Conservation (phyloP, 2,113 vertebrate species). For the Protobothrops flavoviridis region DNA sequence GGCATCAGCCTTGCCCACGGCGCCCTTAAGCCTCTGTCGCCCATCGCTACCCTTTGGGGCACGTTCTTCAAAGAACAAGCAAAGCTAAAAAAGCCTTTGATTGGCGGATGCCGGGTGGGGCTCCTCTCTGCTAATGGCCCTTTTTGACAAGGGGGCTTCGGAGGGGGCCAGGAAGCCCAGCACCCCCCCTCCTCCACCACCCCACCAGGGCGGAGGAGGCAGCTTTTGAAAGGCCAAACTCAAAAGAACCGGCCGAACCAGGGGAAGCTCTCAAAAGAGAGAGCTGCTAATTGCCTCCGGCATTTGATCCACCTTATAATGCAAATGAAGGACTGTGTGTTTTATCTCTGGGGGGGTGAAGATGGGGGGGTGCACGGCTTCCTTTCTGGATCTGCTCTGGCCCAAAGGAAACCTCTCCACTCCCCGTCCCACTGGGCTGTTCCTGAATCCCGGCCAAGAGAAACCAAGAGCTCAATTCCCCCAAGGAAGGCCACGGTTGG, state of each 20-base stretch:
- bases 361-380: neutral
- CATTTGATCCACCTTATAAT: slow-evolving; percentile 21
- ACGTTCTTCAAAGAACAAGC: neutral
- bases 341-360: neutral
- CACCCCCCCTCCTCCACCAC: neutral
- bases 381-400: neutral
- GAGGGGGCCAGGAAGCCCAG: neutral
- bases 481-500: neutral
- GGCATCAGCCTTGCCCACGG: neutral
- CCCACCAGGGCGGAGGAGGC: neutral
- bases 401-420: neutral
- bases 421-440: neutral
- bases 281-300: slow-evolving; percentile 13
- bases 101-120: neutral
- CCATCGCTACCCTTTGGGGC: neutral
- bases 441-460: neutral
- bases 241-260: neutral
- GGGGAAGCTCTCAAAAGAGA: neutral
- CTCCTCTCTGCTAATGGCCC: neutral
- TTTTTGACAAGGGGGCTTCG: neutral
- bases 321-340: neutral
- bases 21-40: neutral
- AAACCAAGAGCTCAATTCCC: neutral
- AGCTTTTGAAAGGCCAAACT: slow-evolving; percentile 8
- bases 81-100: neutral